Conservation (phyloP, 2,113 vertebrate species). For the Meriones unguiculatus region DNA sequence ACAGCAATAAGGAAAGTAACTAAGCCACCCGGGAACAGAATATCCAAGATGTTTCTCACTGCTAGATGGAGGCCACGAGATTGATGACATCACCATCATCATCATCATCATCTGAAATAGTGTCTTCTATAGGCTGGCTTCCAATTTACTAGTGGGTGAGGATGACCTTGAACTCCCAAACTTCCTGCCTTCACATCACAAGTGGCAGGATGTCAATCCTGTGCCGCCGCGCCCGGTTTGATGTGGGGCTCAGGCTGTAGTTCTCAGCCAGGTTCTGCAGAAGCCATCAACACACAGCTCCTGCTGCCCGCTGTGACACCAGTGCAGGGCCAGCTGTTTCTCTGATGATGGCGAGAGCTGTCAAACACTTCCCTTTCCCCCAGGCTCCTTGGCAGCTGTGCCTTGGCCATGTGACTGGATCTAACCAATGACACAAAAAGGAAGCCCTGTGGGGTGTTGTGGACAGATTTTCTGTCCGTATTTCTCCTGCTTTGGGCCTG, state of each 20-base stretch:
- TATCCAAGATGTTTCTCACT: background rate
- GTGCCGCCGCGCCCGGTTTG: background rate
- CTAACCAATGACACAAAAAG: background rate
- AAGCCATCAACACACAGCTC: background rate
- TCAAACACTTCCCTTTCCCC: background rate
- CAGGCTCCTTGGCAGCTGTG: background rate
- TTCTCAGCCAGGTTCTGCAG: background rate
- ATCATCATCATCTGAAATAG: background rate
- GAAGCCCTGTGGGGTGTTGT: background rate
- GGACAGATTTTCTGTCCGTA: background rate
- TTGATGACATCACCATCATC: rapidly evolving
- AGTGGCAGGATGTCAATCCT: background rate
- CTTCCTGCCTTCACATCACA: too few relatives aligned
- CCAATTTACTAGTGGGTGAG: background rate
- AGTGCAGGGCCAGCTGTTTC: background rate
- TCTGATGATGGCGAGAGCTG: background rate
- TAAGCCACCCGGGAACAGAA: background rate
- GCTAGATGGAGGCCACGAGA: background rate
- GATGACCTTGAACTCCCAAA: background rate
- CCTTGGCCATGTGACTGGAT: background rate
- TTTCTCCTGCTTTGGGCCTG: background rate
- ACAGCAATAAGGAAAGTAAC: background rate
- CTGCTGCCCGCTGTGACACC: background rate
- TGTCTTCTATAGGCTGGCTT: background rate
- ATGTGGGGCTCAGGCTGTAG: background rate